Percentiles rank a stretch among this genome's conserved stretches.
Conservation (phyloP, 37 sponge, comb jelly and placozoan species). For the Theonella swinhoei region DNA sequence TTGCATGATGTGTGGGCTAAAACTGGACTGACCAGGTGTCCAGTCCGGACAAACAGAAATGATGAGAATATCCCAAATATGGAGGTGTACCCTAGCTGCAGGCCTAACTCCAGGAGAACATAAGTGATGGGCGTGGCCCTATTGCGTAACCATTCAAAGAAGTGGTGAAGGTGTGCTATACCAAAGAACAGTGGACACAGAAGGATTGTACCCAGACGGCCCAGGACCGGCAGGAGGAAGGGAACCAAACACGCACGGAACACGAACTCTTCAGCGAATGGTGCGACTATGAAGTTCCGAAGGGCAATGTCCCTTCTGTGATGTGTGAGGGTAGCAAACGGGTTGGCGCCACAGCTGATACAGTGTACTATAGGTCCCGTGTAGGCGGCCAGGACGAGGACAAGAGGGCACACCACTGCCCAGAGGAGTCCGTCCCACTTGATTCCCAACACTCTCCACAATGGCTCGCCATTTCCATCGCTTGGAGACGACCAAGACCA, state of each 20-base stretch:
- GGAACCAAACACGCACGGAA: slow-evolving; percentile 89
- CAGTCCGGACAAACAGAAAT: slow-evolving; percentile 73
- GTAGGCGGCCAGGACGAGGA: slow-evolving; percentile 53
- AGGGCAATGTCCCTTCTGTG: slow-evolving; percentile 51
- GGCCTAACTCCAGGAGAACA: slow-evolving; percentile 20
- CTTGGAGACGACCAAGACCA: background rate
- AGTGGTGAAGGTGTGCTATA: slow-evolving; percentile 90
- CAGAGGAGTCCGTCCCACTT: slow-evolving; percentile 12
- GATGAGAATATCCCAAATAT: slow-evolving; percentile 84
- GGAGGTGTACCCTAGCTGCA: slow-evolving; percentile 79
- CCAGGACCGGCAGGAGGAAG: slow-evolving; percentile 66
- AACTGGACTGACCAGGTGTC: slow-evolving; percentile 78
- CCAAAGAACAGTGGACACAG: slow-evolving; percentile 87
- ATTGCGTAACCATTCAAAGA: slow-evolving; percentile 64
- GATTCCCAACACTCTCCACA: slow-evolving; percentile 25
- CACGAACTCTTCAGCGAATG: slow-evolving; percentile 88
- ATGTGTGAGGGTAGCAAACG: background rate
- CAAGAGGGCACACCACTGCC: slow-evolving; percentile 42
- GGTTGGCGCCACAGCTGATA: background rate
- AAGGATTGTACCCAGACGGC: slow-evolving; percentile 47
- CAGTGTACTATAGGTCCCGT: slow-evolving; percentile 57
- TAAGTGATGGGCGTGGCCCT: slow-evolving; percentile 7
- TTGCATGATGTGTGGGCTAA: slow-evolving; percentile 90
- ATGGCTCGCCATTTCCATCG: background rate
- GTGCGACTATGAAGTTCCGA: slow-evolving; percentile 84